Conservation (phyloP, 2,113 vertebrate species). For the Alligator sinensis region DNA sequence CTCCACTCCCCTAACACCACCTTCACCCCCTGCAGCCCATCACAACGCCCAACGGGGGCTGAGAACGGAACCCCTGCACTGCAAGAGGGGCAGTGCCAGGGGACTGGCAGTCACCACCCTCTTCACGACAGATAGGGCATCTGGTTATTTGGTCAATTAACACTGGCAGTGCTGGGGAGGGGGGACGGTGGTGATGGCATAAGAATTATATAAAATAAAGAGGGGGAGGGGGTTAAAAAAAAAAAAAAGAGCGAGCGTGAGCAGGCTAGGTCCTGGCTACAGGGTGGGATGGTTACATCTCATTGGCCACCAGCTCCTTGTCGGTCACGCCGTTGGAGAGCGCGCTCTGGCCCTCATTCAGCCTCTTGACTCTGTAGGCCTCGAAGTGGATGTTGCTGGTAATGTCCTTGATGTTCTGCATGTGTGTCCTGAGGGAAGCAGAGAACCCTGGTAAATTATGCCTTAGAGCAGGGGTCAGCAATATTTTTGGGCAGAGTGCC, state of each 20-base stretch:
- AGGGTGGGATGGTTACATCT: constrained; percentile 84
- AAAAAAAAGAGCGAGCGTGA: neutral
- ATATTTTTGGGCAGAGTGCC: too few relatives aligned
- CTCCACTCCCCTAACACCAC: neutral
- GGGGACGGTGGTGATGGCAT: constrained; percentile 14
- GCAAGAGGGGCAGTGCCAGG: neutral
- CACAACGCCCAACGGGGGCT: neutral
- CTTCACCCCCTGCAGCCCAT: neutral
- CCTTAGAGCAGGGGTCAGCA: too few relatives aligned
- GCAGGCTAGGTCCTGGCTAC: constrained; percentile 48
- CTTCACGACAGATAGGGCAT: neutral
- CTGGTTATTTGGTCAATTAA: constrained; percentile 75
- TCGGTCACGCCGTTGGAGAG: constrained; percentile 86
- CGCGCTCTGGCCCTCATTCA: constrained; percentile 90
- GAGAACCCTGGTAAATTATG: neutral
- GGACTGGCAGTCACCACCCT: neutral
- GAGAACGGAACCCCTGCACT: neutral
- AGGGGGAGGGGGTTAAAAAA: neutral
- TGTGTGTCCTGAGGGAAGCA: constrained; percentile 89
- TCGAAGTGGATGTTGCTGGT: constrained; percentile 98
- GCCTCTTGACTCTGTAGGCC: constrained; percentile 92
- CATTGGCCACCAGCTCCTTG: constrained; percentile 87
- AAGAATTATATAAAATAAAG: constrained; percentile 73
- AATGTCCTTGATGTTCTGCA: constrained; percentile 99
- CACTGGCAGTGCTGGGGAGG: constrained; percentile 35